These are phyloP conservation scores for Eupeodes latifasciatus DNA, from an alignment of 2,888 invertebrate species.

Conservation along the genomic window DNA sequence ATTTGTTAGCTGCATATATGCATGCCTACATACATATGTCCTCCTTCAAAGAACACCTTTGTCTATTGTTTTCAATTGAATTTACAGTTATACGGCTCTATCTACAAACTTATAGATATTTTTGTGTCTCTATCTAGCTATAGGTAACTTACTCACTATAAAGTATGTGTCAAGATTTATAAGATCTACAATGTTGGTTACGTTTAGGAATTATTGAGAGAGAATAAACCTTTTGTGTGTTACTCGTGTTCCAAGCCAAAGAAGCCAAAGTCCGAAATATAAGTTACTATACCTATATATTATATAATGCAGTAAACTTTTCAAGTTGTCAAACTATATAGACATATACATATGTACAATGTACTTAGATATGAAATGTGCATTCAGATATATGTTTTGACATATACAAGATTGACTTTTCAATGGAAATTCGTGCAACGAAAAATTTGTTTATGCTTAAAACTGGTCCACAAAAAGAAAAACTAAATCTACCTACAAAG, in stretches of 20 bases:
- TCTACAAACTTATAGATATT: not conserved
- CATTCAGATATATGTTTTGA: not conserved
- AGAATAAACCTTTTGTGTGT: constrained; percentile 33
- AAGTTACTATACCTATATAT: too few species aligned
- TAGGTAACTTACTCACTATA: not conserved
- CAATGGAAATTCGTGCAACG: constrained; percentile 36
- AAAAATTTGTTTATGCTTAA: constrained; percentile 25
- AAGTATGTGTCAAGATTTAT: constrained; percentile 59
- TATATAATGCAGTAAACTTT: constrained; percentile 32
- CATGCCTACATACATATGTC: not conserved
- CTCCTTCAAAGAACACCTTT: constrained; percentile 51
- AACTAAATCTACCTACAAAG: not conserved
- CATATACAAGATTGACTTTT: constrained; percentile 20
- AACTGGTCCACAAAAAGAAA: not conserved
- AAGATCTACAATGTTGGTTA: constrained; percentile 36
- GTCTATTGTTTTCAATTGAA: constrained; percentile 66
- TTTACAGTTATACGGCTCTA: constrained; percentile 38
- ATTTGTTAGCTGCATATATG: not conserved
- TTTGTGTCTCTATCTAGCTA: too few species aligned
- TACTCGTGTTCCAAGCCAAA: constrained; percentile 24
- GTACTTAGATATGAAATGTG: not conserved
- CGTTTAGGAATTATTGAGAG: constrained; percentile 9
- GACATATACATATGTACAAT: constrained; percentile 22
- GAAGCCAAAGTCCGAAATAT: not conserved
- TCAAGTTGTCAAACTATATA: constrained; percentile 54